phyloP scores from a whole-genome alignment of 2,888 invertebrate genomes.

The Schizotus pectinicornis region DNA sequence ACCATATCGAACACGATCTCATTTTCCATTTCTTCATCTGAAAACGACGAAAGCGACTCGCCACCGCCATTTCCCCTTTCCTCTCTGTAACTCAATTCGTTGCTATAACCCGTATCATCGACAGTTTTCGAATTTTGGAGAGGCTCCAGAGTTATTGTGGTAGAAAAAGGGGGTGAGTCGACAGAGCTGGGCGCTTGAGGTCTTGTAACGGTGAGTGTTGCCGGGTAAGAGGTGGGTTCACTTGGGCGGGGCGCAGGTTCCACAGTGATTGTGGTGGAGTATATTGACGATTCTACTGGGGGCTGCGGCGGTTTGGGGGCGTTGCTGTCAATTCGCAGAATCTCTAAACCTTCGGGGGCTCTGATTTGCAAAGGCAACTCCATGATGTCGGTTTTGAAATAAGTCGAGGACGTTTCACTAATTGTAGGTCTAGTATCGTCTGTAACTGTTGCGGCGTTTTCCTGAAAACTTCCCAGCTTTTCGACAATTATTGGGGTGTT shows the following conservation, averaged over 20 bases:
- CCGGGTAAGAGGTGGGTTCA: too few species aligned
- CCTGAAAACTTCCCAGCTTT: too few species aligned
- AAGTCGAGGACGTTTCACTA: too few species aligned
- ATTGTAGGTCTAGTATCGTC: too few species aligned
- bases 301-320: background rate
- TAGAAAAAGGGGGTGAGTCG: too few species aligned
- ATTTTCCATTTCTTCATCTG: slow-evolving; percentile 1
- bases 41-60: background rate
- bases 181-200: too few species aligned
- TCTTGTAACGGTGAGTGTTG: too few species aligned
- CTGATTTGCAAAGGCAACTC: slow-evolving; percentile 2
- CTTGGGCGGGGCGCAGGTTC: too few species aligned
- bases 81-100: background rate
- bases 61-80: background rate
- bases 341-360: slow-evolving; percentile 3
- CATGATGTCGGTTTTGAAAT: background rate
- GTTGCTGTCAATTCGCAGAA: slow-evolving; percentile 1
- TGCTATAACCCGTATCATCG: background rate
- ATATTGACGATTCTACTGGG: background rate
- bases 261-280: too few species aligned
- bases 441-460: too few species aligned
- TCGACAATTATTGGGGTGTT: too few species aligned
- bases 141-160: too few species aligned
- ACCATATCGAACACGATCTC: slow-evolving; percentile 3
- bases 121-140: background rate